Conservation (phyloP, 2,888 invertebrate genomes). For the Embidobia sp. region DNA sequence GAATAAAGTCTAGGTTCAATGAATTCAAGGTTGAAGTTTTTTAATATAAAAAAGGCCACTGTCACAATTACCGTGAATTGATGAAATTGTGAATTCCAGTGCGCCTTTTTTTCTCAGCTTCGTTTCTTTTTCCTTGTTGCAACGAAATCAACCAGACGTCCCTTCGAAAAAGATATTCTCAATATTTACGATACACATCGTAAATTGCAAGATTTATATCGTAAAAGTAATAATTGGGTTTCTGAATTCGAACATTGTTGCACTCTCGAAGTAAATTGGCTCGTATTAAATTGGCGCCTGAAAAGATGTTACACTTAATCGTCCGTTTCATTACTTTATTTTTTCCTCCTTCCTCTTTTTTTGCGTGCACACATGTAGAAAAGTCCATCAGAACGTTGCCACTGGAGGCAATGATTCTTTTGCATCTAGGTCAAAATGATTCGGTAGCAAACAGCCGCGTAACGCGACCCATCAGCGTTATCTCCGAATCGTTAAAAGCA, state of each 20-base stretch:
- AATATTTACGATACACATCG: too few relatives aligned
- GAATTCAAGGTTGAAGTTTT: too few relatives aligned
- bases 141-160: too few relatives aligned
- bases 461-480: constrained; percentile 70
- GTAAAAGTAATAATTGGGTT: constrained; percentile 17
- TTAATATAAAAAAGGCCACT: too few relatives aligned
- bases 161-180: too few relatives aligned
- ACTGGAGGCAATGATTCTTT: constrained; percentile 64
- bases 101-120: neutral
- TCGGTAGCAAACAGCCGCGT: constrained; percentile 75
- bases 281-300: constrained; percentile 40
- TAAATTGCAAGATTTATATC: constrained; percentile 2
- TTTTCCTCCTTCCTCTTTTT: constrained; percentile 19
- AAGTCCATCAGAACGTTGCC: constrained; percentile 47
- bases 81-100: too few relatives aligned
- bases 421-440: constrained; percentile 77
- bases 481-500: constrained; percentile 68
- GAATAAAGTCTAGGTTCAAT: too few relatives aligned
- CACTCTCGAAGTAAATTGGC: constrained; percentile 25
- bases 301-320: constrained; percentile 32
- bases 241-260: constrained; percentile 13
- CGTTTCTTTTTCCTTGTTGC: neutral
- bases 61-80: too few relatives aligned
- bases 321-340: constrained; percentile 15
- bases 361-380: constrained; percentile 42